Base-by-base conservation (phyloP, 2,797 vertebrate genomes). In the Helostoma temminkii region DNA sequence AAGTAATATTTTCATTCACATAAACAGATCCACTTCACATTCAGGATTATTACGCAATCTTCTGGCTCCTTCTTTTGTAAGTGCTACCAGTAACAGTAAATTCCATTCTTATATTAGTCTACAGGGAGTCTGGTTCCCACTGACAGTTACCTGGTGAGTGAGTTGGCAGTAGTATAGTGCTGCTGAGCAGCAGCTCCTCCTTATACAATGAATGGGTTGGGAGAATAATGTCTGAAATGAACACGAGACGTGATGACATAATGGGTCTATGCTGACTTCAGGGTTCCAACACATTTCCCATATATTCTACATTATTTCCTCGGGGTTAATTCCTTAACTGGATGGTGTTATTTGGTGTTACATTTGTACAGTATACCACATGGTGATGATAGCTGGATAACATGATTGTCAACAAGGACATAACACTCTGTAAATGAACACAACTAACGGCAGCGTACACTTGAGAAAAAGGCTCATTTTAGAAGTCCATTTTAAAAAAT, bases 111-210 rank as follows among this genome's bases (percentile, higher is more conserved):
- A 16, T 54, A 52, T 26, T 28, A 64, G 67, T 77, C 65, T 45
- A 48, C n/a, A 53, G 53, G 60, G 66, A 57, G 73, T 79, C 74
- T 58, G 62, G 71, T 74, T 86, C 78, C 82, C 26, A 41, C 79
- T 85, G 89, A 89, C 87, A 88, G 89, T 92, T 84, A 81, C 81
- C 85, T 88, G 88, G 85, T 50, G 80, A 84, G 68, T 36, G 80
- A 66, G 73, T 84, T 92, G 91, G 92, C 92, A 94, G 93, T 94
- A 89, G 79, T 87, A 88, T 72, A 42, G 47, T 76, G 86, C 79
- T 85, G 84, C 83, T 82, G 66, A 57, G 74, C 77, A 78, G 70
- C 68, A 2, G 54, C 64, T 84, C 84, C 73, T 78, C 82, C 66
- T 68, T 54, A n/a, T n/a, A 11, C 15, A 26, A 43, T 76, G 60